A percentile compares a stretch with the other conserved stretches of the same genome.
These are phyloP conservation scores for Malaclemys terrapin DNA, from an alignment of 2,113 vertebrate species.

Conservation along the genomic window DNA sequence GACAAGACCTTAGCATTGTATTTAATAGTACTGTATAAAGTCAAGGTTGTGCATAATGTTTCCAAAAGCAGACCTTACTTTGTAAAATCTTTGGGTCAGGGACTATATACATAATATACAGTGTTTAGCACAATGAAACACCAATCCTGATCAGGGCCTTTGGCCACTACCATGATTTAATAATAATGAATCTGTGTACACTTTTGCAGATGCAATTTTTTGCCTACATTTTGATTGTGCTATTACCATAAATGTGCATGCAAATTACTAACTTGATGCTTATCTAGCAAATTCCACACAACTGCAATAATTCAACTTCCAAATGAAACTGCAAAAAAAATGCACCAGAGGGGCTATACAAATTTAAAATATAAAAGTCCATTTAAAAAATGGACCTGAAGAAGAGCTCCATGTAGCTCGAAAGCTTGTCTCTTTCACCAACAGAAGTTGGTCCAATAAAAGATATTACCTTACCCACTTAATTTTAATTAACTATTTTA, in stretches of 20 bases:
- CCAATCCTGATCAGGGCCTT: background rate
- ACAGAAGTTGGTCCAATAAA: no score
- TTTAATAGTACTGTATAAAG: background rate
- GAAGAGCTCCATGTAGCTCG: no score
- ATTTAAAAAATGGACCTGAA: no score
- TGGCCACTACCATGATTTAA: background rate
- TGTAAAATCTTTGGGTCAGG: background rate
- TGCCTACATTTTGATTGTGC: background rate
- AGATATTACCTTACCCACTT: no score
- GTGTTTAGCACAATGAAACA: background rate
- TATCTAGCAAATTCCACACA: background rate
- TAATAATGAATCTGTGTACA: background rate
- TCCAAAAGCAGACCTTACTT: background rate
- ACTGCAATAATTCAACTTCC: background rate
- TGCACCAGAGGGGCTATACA: rapidly evolving
- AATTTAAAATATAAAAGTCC: background rate
- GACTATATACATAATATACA: rapidly evolving
- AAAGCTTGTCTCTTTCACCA: no score
- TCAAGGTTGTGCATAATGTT: background rate
- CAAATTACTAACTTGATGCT: background rate
- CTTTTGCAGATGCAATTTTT: background rate
- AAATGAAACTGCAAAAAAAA: background rate
- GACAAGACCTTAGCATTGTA: background rate
- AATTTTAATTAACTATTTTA: no score
- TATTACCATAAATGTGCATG: background rate